Evolutionary conservation across 2,888 invertebrate species (phyloP).

Genomic region (Mechanitis mazaeus): DNA sequence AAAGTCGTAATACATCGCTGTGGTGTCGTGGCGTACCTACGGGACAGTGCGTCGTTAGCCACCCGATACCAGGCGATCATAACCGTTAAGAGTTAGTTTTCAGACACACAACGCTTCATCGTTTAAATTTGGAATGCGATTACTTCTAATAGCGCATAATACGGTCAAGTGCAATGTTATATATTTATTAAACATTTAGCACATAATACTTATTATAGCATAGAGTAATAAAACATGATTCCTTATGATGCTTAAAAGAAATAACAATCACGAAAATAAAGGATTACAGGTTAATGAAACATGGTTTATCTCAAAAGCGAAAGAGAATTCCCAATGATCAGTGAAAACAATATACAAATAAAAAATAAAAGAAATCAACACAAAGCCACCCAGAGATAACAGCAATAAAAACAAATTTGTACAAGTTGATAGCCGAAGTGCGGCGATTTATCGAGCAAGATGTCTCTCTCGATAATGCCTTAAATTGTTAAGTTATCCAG

Average conservation of each 20-base stretch:
- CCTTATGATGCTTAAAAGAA: background rate
- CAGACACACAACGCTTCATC: constrained; percentile 42
- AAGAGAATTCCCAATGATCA: constrained; percentile 29
- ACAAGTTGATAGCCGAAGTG: constrained; percentile 58
- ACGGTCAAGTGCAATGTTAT: constrained; percentile 2
- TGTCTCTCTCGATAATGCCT: constrained; percentile 58
- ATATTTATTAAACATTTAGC: background rate
- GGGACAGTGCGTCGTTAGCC: constrained; percentile 73
- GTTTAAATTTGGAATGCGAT: constrained; percentile 48
- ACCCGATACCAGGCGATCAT: constrained; percentile 69
- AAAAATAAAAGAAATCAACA: constrained; percentile 38
- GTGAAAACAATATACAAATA: constrained; percentile 33
- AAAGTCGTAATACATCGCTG: constrained; percentile 61
- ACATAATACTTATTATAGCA: background rate
- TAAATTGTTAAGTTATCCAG: constrained; percentile 43
- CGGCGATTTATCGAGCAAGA: constrained; percentile 67
- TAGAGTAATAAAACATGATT: background rate
- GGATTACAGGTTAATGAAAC: too few species aligned
- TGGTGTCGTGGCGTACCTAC: constrained; percentile 59
- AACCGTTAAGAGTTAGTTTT: constrained; percentile 45
- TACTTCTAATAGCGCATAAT: constrained; percentile 9
- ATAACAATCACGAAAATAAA: too few species aligned
- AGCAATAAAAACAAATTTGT: constrained; percentile 70
- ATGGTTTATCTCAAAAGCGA: too few species aligned
- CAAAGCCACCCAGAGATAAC: constrained; percentile 69